Conservation (phyloP, 2,888 invertebrate genomes). For the Odontomyia ornata region DNA sequence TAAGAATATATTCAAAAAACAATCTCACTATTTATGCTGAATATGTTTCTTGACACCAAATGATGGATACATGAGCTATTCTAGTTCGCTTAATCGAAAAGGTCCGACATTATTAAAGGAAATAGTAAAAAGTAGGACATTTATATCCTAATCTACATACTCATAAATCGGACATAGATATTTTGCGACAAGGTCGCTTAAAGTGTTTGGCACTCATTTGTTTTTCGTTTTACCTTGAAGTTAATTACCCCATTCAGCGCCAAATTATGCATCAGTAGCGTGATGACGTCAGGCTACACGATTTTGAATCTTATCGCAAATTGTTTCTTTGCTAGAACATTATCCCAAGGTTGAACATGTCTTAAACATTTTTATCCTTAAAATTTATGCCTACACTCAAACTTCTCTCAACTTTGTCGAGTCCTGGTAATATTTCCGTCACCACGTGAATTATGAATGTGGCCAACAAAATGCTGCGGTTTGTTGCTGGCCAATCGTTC, state of each 20-base stretch:
- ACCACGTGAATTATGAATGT: background rate
- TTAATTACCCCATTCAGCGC: conserved; percentile 1
- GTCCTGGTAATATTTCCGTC: conserved; percentile 1
- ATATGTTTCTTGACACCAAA: too few species aligned
- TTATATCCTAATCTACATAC: too few species aligned
- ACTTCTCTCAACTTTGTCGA: background rate
- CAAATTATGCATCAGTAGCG: background rate
- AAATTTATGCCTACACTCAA: conserved; percentile 31
- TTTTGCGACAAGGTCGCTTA: too few species aligned
- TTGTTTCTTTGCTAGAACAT: background rate
- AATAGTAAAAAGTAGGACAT: too few species aligned
- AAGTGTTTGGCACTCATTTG: too few species aligned
- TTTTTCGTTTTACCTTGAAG: background rate
- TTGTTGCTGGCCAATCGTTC: conserved; percentile 24
- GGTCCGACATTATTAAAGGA: too few species aligned
- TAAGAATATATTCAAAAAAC: too few species aligned
- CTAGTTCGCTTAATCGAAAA: too few species aligned
- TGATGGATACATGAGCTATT: too few species aligned
- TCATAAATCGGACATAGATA: too few species aligned
- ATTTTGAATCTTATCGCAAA: conserved; percentile 17
- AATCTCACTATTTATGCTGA: too few species aligned
- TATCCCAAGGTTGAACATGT: background rate
- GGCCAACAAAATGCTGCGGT: conserved; percentile 8
- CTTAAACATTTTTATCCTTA: background rate
- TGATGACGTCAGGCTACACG: conserved; percentile 11